These are phyloP conservation scores for Heteropelma amictum DNA, from an alignment of 2,888 invertebrate species.

Conservation along the genomic window DNA sequence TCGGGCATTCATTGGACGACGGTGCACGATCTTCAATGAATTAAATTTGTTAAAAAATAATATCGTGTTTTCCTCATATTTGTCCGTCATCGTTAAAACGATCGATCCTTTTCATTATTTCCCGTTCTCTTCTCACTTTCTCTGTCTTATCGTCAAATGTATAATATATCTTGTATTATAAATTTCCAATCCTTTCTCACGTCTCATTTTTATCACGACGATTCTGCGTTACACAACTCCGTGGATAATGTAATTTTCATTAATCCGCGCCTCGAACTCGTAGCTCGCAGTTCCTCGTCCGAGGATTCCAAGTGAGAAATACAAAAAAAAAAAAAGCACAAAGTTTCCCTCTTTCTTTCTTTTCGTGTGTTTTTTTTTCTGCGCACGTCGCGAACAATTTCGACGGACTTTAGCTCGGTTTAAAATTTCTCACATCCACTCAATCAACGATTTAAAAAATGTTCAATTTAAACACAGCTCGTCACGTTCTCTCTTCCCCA, in stretches of 20 bases:
- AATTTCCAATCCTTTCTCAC: conserved; percentile 55
- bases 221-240: not conserved
- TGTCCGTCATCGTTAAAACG: conserved; percentile 41
- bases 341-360: conserved; percentile 36
- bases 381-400: too few relatives aligned
- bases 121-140: not conserved
- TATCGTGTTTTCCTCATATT: conserved; percentile 50
- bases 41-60: conserved; percentile 61
- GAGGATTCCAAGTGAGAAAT: conserved; percentile 59
- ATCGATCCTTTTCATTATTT: conserved; percentile 11
- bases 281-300: conserved; percentile 54
- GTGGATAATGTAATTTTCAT: conserved; percentile 43
- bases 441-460: conserved; percentile 31
- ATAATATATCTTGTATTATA: conserved; percentile 64
- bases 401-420: not conserved
- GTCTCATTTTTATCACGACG: conserved; percentile 3
- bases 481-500: conserved; percentile 21
- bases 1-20: conserved; percentile 49
- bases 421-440: conserved; percentile 28
- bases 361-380: conserved; percentile 21
- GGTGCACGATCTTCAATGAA: conserved; percentile 42
- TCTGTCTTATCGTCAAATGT: conserved; percentile 48
- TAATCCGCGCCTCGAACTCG: too few relatives aligned
- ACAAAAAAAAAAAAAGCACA: conserved; percentile 50
- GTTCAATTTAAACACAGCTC: conserved; percentile 30